Conservation (phyloP, 2,888 invertebrate genomes). For the Rotaria sp. region DNA sequence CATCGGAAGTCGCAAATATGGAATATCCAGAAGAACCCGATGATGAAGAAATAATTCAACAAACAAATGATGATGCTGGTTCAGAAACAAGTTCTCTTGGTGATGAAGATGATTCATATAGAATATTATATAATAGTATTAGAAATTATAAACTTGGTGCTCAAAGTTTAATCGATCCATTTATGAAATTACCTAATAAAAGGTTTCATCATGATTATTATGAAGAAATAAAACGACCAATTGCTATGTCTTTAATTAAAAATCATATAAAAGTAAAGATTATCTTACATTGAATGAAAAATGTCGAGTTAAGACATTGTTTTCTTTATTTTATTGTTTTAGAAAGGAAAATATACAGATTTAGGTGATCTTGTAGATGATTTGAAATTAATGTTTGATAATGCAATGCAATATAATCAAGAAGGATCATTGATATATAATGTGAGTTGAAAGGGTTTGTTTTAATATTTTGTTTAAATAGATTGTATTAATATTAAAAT, state of each 20-base stretch:
- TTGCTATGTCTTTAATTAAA: slow-evolving; percentile 80
- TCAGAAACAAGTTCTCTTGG: slow-evolving; percentile 19
- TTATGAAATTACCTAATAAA: slow-evolving; percentile 78
- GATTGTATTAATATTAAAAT: too few relatives aligned
- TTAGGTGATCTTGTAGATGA: slow-evolving; percentile 32
- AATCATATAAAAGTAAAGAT: slow-evolving; percentile 54
- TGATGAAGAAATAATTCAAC: background rate
- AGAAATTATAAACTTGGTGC: slow-evolving; percentile 60
- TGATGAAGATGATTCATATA: background rate
- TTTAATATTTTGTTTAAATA: too few relatives aligned
- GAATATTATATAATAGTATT: slow-evolving; percentile 54
- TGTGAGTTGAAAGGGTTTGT: background rate
- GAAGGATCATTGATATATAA: slow-evolving; percentile 34
- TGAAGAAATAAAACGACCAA: slow-evolving; percentile 86
- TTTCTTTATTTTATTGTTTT: background rate
- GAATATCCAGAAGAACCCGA: background rate
- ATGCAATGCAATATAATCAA: slow-evolving; percentile 40
- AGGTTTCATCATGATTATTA: slow-evolving; percentile 92
- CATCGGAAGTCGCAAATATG: background rate
- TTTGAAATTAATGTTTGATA: slow-evolving; percentile 39
- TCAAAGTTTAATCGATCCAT: slow-evolving; percentile 76
- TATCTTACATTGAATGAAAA: background rate
- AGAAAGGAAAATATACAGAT: slow-evolving; percentile 25
- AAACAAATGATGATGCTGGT: background rate
- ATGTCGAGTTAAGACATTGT: too few relatives aligned